Percentiles rank a stretch among this genome's conserved stretches.
These are phyloP conservation scores for Myiopsitta monachus DNA, from an alignment of 2,113 vertebrate genomes.

Conservation along the genomic window DNA sequence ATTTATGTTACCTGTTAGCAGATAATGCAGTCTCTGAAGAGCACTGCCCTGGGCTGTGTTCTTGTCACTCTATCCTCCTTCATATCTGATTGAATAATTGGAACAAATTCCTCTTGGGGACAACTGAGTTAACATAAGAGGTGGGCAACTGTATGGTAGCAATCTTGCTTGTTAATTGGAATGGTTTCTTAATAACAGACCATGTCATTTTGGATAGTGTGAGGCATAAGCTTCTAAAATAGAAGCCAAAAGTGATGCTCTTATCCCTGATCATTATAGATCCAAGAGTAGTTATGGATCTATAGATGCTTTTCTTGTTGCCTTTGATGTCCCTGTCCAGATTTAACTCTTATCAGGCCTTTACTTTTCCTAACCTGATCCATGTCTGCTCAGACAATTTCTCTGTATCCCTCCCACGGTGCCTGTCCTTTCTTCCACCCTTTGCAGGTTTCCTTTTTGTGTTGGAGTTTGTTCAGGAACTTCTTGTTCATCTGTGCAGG, in stretches of 20 bases:
- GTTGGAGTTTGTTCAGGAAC: not conserved
- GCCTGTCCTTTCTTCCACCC: not conserved
- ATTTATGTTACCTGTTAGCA: slow-evolving; percentile 23
- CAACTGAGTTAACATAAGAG: not conserved
- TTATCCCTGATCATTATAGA: not conserved
- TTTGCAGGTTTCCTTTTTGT: not conserved
- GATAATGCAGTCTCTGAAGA: not conserved
- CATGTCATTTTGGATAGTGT: not conserved
- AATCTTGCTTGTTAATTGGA: slow-evolving; percentile 2
- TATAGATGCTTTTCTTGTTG: not conserved
- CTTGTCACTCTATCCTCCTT: slow-evolving; percentile 7
- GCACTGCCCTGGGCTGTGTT: not conserved
- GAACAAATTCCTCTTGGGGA: not conserved
- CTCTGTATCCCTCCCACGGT: not conserved
- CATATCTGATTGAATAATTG: not conserved
- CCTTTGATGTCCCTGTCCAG: not conserved
- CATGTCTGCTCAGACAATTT: not conserved
- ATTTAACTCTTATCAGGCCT: not conserved
- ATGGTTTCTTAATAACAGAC: not conserved
- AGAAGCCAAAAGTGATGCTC: not conserved
- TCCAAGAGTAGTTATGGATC: not conserved
- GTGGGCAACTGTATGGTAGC: not conserved
- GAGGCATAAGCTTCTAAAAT: not conserved
- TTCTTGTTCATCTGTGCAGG: not conserved
- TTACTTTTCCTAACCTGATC: not conserved